Conservation (phyloP, 2,113 vertebrate genomes). For the Castor canadensis region DNA sequence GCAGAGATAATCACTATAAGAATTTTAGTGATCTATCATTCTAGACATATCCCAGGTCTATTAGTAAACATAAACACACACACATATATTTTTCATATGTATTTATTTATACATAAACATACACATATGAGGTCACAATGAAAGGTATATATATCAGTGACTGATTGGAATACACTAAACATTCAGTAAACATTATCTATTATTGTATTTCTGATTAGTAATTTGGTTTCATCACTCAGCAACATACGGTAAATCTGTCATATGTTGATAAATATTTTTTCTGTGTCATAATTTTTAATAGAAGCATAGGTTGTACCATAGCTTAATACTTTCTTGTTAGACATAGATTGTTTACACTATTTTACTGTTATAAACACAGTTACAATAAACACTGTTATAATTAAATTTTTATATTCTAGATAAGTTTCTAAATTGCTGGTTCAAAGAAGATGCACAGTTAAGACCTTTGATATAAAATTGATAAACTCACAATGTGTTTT, state of each 20-base stretch:
- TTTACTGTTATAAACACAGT: not conserved
- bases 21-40: not conserved
- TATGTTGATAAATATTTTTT: not conserved
- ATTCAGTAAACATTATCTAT: not conserved
- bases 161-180: not conserved
- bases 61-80: not conserved
- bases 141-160: not conserved
- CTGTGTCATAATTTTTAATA: not conserved
- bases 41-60: not conserved
- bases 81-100: not conserved
- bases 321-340: not conserved
- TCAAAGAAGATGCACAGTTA: not conserved
- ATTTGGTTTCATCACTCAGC: not conserved
- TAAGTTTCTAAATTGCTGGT: not conserved
- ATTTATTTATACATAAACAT: not conserved
- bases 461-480: not conserved
- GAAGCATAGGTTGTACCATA: not conserved
- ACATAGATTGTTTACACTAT: not conserved
- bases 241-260: not conserved
- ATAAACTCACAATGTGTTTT: not conserved
- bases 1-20: not conserved
- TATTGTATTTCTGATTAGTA: not conserved
- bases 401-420: not conserved
- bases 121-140: not conserved
- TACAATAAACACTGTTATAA: not conserved